These are phyloP conservation scores for Sesia apiformis DNA, from an alignment of 2,888 invertebrate genomes.

Conservation along the genomic window DNA sequence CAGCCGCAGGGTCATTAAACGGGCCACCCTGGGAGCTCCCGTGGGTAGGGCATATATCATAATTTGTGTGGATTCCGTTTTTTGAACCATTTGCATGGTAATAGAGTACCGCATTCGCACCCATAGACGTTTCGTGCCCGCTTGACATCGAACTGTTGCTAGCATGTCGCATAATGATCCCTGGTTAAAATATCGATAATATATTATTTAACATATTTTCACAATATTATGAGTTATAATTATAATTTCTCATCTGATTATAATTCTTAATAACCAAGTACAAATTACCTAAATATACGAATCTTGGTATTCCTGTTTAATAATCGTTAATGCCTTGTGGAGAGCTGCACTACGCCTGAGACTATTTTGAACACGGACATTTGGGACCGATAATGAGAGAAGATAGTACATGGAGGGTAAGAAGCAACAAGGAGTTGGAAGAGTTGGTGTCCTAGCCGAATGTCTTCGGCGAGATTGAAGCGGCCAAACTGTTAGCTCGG, in stretches of 20 bases:
- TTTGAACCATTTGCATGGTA: constrained; percentile 11
- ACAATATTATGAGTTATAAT: too few relatives aligned
- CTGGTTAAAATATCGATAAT: background rate
- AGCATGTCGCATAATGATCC: constrained; percentile 44
- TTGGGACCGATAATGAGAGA: too few relatives aligned
- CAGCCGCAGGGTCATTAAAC: constrained; percentile 41
- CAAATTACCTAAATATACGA: too few relatives aligned
- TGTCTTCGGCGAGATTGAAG: too few relatives aligned
- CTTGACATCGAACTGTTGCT: constrained; percentile 94
- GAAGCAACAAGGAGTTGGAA: too few relatives aligned
- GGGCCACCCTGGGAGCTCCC: constrained; percentile 59
- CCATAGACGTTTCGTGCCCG: constrained; percentile 92
- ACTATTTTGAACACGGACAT: too few relatives aligned
- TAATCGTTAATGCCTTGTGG: background rate
- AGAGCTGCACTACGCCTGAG: too few relatives aligned
- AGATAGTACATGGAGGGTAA: too few relatives aligned
- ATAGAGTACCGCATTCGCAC: constrained; percentile 84
- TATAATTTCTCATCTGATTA: too few relatives aligned
- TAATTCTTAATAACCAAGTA: too few relatives aligned
- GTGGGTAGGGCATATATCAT: constrained; percentile 53
- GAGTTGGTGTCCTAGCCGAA: too few relatives aligned
- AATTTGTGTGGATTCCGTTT: constrained; percentile 37
- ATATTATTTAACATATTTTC: background rate
- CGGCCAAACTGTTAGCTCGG: too few relatives aligned
- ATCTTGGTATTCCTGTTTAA: background rate